These are phyloP conservation scores for Perizoma flavofasciatum DNA, from an alignment of 2,888 invertebrate genomes.

Conservation along the genomic window DNA sequence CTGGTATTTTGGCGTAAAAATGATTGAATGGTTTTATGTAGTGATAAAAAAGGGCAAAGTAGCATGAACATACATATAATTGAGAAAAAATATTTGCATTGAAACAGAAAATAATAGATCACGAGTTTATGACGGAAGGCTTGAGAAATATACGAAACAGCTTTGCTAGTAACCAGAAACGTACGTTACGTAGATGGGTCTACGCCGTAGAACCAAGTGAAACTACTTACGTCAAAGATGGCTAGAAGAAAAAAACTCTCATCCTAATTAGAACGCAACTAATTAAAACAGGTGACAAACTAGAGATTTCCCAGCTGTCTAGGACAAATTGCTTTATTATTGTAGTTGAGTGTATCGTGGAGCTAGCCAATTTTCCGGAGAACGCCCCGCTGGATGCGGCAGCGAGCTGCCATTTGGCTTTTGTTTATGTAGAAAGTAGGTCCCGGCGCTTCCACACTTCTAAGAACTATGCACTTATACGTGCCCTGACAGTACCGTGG, in stretches of 20 bases:
- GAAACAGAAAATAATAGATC: too few relatives aligned
- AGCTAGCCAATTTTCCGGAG: conserved; percentile 76
- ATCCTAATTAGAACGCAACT: conserved; percentile 6
- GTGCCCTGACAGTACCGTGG: too few relatives aligned
- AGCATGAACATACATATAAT: not conserved
- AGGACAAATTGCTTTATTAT: conserved; percentile 31
- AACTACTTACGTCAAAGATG: not conserved
- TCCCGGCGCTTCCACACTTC: too few relatives aligned
- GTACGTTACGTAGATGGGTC: not conserved
- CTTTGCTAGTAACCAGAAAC: too few relatives aligned
- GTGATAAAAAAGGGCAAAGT: not conserved
- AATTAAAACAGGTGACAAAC: conserved; percentile 28
- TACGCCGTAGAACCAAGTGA: not conserved
- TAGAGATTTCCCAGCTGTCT: conserved; percentile 21
- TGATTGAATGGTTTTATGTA: conserved; percentile 17
- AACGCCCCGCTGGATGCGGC: conserved; percentile 58
- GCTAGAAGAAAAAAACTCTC: not conserved
- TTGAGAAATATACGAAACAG: too few relatives aligned
- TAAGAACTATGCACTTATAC: too few relatives aligned
- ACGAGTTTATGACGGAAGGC: too few relatives aligned
- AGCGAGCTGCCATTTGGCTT: conserved; percentile 47
- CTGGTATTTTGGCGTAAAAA: conserved; percentile 22
- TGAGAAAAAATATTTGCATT: not conserved
- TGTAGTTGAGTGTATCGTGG: conserved; percentile 37
- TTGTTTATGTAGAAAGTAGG: conserved; percentile 9